These are phyloP conservation scores for Dunckerocampus dactyliophorus DNA, from an alignment of 2,113 vertebrate genomes.

Conservation along the genomic window DNA sequence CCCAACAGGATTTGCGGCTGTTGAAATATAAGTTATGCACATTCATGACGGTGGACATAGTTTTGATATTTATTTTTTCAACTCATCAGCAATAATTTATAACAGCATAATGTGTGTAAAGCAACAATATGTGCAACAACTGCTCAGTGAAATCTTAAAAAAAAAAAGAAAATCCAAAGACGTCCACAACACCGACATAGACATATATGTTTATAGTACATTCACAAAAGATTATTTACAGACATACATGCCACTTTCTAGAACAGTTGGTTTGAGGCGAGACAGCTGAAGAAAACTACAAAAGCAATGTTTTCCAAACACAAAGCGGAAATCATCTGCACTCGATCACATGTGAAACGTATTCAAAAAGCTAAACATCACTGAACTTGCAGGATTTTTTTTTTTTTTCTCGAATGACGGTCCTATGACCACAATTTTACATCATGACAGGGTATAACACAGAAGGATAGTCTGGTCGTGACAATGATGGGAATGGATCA, in stretches of 20 bases:
- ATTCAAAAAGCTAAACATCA: conserved; percentile 41
- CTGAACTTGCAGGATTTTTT: conserved; percentile 44
- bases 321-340: conserved; percentile 41
- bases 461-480: conserved; percentile 8
- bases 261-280: conserved; percentile 85
- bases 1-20: neutral
- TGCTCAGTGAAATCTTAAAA: conserved; percentile 76
- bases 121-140: conserved; percentile 92
- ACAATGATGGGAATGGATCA: conserved; percentile 13
- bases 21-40: neutral
- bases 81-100: conserved; percentile 96
- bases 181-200: conserved; percentile 93
- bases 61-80: conserved; percentile 86
- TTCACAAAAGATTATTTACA: conserved; percentile 92
- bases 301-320: conserved; percentile 72
- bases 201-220: conserved; percentile 82
- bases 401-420: conserved; percentile 12
- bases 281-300: conserved; percentile 82
- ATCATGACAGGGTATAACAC: conserved; percentile 19
- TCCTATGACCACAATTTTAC: conserved; percentile 40
- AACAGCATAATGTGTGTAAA: conserved; percentile 92
- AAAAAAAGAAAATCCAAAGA: conserved; percentile 78
- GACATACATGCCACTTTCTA: conserved; percentile 78
- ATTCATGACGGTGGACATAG: conserved; percentile 23
- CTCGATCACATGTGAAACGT: conserved; percentile 41